Evolutionary conservation across 2,888 invertebrate genomes (phyloP), one percentile per base, ranked within the genome.

Genomic region (Pharmacophagus antenor): DNA sequence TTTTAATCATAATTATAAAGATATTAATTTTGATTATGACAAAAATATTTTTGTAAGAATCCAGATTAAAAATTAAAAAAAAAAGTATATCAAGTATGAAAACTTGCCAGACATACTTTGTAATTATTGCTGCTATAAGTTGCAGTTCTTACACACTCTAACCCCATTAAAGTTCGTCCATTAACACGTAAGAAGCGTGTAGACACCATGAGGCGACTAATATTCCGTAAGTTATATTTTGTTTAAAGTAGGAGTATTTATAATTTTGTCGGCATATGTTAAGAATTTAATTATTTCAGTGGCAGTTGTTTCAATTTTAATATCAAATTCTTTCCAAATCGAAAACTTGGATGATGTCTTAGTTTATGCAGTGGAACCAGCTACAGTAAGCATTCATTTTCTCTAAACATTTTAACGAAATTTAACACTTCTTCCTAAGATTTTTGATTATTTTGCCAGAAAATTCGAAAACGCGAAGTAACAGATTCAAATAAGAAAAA

Each of bases 101-200:
- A 67, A 77, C 48, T 2, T 22, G 44, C 37, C 64, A 31, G 18
- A 18, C 10, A 42, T 37, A 58, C 41, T 49, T 57, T 68, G 65
- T 74, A 81, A 82, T 82, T 81, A 79, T 70, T 61, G 65, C 72
- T 70, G 74, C 72, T 86, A 86, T 88, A 87, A 85, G 80, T 80
- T 76, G 70, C 66, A 66, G 66, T 71, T 70, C 68, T 63, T 65
- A 66, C 62, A 63, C 56, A 59, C 42, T 58, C 61, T 65, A 65
- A 67, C 69, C 70, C 74, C 74, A 68, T 82, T 75, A 72, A 69
- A 57, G 64, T 61, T 48, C 63, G 62, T 61, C 65, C 67, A n/a
- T n/a, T n/a, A n/a, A n/a, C n/a, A n/a, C n/a, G n/a, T 58, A 61
- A 50, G 37, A 27, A 67, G 60, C 62, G 66, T 63, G 68, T 67